Percentiles rank a stretch among this genome's conserved stretches.
Conservation (phyloP, 2,113 vertebrate species). For the Pionites leucogaster region DNA sequence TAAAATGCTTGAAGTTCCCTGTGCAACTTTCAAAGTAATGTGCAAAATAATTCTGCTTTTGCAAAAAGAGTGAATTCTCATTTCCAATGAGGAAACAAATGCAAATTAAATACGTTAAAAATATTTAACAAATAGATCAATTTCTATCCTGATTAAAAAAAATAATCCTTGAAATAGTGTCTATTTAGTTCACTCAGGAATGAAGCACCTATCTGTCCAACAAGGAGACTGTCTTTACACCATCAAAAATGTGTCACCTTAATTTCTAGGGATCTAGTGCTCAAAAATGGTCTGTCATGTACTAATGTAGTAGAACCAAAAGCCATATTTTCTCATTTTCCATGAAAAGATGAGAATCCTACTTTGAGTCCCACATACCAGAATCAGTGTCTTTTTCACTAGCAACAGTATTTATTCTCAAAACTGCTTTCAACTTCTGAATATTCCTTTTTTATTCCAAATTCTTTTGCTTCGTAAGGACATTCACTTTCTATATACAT, state of each 20-base stretch:
- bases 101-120: neutral
- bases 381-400: neutral
- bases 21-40: neutral
- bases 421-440: neutral
- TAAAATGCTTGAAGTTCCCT: neutral
- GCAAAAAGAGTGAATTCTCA: neutral
- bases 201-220: neutral
- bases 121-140: neutral
- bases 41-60: neutral
- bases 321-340: neutral
- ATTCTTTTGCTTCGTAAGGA: neutral
- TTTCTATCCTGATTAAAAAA: neutral
- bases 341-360: neutral
- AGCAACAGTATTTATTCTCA: neutral
- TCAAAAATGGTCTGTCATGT: neutral
- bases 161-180: neutral
- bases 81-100: neutral
- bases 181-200: neutral
- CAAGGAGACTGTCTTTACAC: neutral
- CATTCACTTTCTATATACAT: neutral
- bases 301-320: neutral
- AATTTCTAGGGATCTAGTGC: neutral
- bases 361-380: neutral
- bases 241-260: neutral
- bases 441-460: neutral